These are phyloP conservation scores for Latrodectus geometricus DNA, from an alignment of 1,140 invertebrate species.

Conservation along the genomic window DNA sequence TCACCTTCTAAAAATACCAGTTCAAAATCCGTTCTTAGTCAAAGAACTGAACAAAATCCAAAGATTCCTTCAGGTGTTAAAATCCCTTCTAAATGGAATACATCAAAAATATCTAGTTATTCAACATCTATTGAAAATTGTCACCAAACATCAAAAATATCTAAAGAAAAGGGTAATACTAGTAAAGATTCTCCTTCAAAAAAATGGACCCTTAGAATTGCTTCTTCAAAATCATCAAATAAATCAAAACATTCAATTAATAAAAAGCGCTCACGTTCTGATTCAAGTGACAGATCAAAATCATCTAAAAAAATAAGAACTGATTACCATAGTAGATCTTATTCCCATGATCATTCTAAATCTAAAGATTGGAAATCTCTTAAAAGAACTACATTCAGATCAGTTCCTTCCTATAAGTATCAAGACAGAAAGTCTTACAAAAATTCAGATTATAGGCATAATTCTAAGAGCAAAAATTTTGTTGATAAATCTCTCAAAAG, in stretches of 20 bases:
- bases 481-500: too few species aligned
- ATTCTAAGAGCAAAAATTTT: too few species aligned
- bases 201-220: not conserved
- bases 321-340: too few species aligned
- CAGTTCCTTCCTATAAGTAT: too few species aligned
- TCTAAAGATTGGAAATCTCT: too few species aligned
- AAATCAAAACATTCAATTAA: not conserved
- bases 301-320: too few species aligned
- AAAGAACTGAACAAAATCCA: slow-evolving; percentile 10
- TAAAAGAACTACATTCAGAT: too few species aligned
- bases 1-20: not conserved
- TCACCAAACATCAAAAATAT: not conserved
- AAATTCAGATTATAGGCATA: too few species aligned
- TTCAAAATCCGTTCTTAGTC: not conserved
- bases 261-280: not conserved
- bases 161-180: not conserved
- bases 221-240: not conserved
- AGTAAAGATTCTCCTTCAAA: not conserved
- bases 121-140: slow-evolving; percentile 7
- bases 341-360: too few species aligned
- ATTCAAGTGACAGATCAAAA: too few species aligned
- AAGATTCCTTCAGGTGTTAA: slow-evolving; percentile 49
- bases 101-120: slow-evolving; percentile 37
- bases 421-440: too few species aligned
- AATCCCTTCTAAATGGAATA: slow-evolving; percentile 42